Base-by-base conservation (phyloP, 1,140 invertebrate genomes). In the Pinna nobilis region DNA sequence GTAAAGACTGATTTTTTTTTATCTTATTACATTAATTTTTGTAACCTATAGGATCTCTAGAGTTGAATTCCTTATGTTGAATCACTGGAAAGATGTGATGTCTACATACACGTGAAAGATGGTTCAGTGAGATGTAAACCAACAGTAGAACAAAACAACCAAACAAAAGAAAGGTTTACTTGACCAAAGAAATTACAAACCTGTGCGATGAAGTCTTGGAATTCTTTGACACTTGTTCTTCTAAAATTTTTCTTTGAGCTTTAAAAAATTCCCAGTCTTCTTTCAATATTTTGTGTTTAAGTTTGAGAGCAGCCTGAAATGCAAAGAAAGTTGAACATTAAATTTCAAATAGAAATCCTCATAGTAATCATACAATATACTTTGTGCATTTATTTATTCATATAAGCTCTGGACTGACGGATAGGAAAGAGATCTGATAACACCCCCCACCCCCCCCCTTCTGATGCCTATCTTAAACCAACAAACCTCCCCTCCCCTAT, bases 221-320 rank as follows among this genome's bases (percentile, higher is more conserved):
- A 6, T 79, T 84, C 74, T 86, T 90, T 41, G 83, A 82, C 44
- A 90, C 84, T 60, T 89, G 86, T 33, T 90, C 87, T 68, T 91
- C 89, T 50, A 91, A 81, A 30, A 91, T 84, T 74, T 91, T 91
- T 60, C 89, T 82, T 78, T 91, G 89, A 20, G 88, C 86, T 78
- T 90, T 91, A 70, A 91, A 91, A 55, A 91, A 84, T 82, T 92
- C 90, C 90, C 91, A 92, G 74, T 91, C 91, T 76, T 91, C 90
- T 75, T 89, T 89, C 35, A 92, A 83, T 87, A 91, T 91, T 73
- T 89, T 90, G 71, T 91, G 89, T 70, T 91, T 91, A 30, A 89
- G 88, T 81, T 89, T 90, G 66, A 90, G 82, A 71, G 90, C 88
- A 25, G 90, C 86, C 86, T 91, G 87, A 77, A 66, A 76, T 47